Conservation (phyloP, 2,797 vertebrate genomes). For the Takifugu ocellatus region DNA sequence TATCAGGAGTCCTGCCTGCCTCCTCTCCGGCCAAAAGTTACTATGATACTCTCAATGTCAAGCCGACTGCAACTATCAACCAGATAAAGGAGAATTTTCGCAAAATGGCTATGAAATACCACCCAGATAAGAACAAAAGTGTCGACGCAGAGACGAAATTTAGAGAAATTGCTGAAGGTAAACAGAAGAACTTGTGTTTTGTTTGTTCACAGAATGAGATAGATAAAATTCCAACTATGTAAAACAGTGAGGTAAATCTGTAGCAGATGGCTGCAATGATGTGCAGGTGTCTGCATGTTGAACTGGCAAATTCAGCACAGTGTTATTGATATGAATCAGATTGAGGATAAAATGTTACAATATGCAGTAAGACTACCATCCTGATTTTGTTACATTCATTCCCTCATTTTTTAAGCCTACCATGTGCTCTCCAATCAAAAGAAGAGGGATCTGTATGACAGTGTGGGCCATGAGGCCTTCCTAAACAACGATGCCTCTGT, state of each 20-base stretch:
- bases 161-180: conserved; percentile 65
- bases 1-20: conserved; percentile 9
- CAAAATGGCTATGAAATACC: conserved; percentile 59
- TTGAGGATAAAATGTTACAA: not conserved
- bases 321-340: not conserved
- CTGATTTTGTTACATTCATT: not conserved
- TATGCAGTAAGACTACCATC: not conserved
- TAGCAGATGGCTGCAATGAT: not conserved
- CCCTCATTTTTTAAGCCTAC: conserved; percentile 48
- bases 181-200: not conserved
- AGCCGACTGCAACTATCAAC: conserved; percentile 38
- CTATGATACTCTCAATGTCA: conserved; percentile 49
- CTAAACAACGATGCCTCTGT: conserved; percentile 9
- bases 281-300: not conserved
- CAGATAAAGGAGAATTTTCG: conserved; percentile 66
- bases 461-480: conserved; percentile 48
- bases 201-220: not conserved
- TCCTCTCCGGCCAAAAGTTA: conserved; percentile 24
- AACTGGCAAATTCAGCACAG: not conserved
- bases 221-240: too few relatives aligned
- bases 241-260: too few relatives aligned
- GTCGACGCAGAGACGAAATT: conserved; percentile 63
- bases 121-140: conserved; percentile 72
- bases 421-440: conserved; percentile 60
- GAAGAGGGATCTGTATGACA: conserved; percentile 59